Evolutionary conservation across 2,797 vertebrate genomes (phyloP).

Genomic region (Decapterus maruadsi): DNA sequence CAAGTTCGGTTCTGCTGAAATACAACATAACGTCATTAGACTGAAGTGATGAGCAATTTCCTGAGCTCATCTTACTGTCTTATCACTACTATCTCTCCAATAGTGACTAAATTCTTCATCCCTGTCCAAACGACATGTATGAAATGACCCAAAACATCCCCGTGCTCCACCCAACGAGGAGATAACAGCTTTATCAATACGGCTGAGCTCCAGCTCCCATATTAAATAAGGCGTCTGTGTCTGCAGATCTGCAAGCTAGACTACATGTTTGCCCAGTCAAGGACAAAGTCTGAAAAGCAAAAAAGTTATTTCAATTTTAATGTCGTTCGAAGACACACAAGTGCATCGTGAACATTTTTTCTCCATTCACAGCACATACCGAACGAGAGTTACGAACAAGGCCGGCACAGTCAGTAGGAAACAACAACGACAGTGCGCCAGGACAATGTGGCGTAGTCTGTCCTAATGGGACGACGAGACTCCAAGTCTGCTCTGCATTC

Average conservation of each 20-base stretch:
- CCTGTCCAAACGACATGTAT: not conserved
- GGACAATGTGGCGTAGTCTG: not conserved
- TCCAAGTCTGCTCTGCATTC: not conserved
- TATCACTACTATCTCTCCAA: not conserved
- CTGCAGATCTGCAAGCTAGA: not conserved
- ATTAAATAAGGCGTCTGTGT: constrained; percentile 1
- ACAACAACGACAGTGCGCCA: not conserved
- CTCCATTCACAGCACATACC: constrained; percentile 44
- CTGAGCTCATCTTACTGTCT: not conserved
- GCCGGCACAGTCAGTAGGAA: constrained; percentile 28
- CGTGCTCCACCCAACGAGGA: not conserved
- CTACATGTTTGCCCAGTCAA: not conserved
- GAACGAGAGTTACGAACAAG: constrained; percentile 31
- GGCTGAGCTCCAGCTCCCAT: not conserved
- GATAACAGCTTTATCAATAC: constrained; percentile 1
- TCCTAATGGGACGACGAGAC: constrained; percentile 1
- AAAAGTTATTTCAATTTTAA: constrained; percentile 6
- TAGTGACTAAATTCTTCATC: not conserved
- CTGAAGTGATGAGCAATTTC: not conserved
- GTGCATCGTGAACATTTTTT: constrained; percentile 6
- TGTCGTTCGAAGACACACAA: not conserved
- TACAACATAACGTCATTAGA: not conserved
- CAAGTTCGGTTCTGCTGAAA: not conserved
- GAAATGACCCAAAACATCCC: constrained; percentile 17
- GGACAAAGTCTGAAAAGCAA: not conserved